These are phyloP conservation scores for Atherinomorus stipes DNA, from an alignment of 2,113 vertebrate species.

Conservation along the genomic window DNA sequence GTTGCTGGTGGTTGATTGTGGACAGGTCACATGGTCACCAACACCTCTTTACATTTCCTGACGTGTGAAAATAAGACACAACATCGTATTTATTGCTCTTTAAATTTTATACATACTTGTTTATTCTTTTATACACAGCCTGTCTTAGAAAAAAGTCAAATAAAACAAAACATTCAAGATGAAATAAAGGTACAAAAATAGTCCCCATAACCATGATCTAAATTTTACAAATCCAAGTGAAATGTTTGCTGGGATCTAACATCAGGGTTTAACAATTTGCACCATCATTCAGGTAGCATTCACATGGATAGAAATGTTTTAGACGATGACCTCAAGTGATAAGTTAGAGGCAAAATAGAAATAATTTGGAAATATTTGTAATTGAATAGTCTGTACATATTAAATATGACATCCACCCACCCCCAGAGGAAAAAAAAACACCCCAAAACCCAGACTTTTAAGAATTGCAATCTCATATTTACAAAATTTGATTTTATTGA, in stretches of 20 bases:
- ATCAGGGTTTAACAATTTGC: conserved; percentile 58
- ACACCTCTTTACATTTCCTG: no score
- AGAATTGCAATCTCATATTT: conserved; percentile 89
- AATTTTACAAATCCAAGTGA: conserved; percentile 28
- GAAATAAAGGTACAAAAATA: conserved; percentile 47
- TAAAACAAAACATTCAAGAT: conserved; percentile 31
- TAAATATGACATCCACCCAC: conserved; percentile 40
- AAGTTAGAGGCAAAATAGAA: conserved; percentile 37
- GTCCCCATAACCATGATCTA: conserved; percentile 24
- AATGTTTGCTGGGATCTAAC: conserved; percentile 22
- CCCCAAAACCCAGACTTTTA: no score
- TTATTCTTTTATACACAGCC: conserved; percentile 84
- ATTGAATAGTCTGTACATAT: conserved; percentile 49
- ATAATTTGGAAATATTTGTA: conserved; percentile 36
- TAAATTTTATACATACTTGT: conserved; percentile 77
- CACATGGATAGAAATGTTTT: conserved; percentile 22
- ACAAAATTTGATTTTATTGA: conserved; percentile 91
- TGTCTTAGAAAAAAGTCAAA: conserved; percentile 54
- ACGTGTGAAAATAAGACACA: conserved; percentile 20
- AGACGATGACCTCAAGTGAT: conserved; percentile 17
- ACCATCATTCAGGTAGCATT: conserved; percentile 56
- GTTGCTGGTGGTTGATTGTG: no score
- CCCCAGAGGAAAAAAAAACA: conserved; percentile 67
- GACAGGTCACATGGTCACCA: no score
- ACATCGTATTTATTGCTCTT: conserved; percentile 50